These are phyloP conservation scores for Celastrina argiolus DNA, from an alignment of 2,888 invertebrate species.

Conservation along the genomic window DNA sequence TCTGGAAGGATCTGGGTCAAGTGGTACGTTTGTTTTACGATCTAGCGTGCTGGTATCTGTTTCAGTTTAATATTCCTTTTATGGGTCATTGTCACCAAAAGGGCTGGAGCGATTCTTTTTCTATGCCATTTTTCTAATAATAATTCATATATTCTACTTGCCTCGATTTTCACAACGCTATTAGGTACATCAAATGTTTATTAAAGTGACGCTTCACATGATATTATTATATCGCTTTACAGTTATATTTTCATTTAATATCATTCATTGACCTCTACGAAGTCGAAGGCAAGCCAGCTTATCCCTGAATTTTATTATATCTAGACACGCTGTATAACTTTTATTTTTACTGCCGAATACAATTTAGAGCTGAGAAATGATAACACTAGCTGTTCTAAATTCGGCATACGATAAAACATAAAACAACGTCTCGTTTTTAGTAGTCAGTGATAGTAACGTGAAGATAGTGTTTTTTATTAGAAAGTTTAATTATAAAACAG, in stretches of 20 bases:
- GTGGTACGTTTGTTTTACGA: slow-evolving; percentile 26
- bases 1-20: slow-evolving; percentile 28
- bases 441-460: not conserved
- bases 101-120: no score
- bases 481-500: not conserved
- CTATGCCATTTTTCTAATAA: no score
- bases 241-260: not conserved
- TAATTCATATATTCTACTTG: no score
- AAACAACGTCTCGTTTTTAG: not conserved
- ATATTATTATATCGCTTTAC: no score
- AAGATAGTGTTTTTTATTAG: slow-evolving; percentile 3
- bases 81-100: not conserved
- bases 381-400: not conserved
- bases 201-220: no score
- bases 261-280: not conserved
- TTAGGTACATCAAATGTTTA: no score
- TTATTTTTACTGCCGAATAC: not conserved
- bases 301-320: no score
- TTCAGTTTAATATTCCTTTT: not conserved
- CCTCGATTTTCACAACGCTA: no score
- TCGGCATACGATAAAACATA: not conserved
- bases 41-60: not conserved
- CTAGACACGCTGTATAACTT: not conserved
- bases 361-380: not conserved
- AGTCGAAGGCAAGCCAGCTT: no score